phyloP scores from a whole-genome alignment of 2,797 vertebrate genomes.

The Catostomus latipinnis region DNA sequence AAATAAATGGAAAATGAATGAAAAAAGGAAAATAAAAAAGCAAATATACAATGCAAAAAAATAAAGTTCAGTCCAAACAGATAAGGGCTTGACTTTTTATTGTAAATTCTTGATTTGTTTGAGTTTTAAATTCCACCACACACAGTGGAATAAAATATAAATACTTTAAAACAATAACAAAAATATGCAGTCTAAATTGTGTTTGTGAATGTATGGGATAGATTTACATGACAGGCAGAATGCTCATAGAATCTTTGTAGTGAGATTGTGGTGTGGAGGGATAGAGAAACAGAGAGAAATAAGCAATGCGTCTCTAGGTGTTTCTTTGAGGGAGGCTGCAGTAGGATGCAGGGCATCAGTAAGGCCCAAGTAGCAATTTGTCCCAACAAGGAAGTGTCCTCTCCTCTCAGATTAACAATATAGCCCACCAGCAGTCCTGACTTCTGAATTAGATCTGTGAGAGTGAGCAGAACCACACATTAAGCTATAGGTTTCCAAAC shows the following conservation, averaged over 20 bases:
- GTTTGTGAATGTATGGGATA: conserved; percentile 16
- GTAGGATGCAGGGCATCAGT: conserved; percentile 1
- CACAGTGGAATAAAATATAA: conserved; percentile 61
- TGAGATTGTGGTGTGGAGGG: conserved; percentile 3
- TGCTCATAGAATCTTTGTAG: conserved; percentile 3
- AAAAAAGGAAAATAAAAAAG: neutral
- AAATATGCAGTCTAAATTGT: conserved; percentile 39
- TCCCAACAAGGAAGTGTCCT: conserved; percentile 6
- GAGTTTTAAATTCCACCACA: conserved; percentile 43
- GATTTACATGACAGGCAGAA: neutral
- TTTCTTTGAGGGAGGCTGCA: conserved; percentile 3
- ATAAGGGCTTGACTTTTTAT: conserved; percentile 52
- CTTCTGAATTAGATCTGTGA: conserved; percentile 49
- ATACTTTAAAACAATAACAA: conserved; percentile 61
- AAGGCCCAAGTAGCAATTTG: conserved; percentile 2
- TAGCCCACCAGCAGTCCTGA: conserved; percentile 18
- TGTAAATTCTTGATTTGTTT: conserved; percentile 51
- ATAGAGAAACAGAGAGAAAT: conserved; percentile 42
- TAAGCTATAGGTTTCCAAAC: neutral
- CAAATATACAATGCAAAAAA: conserved; percentile 34
- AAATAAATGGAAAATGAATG: neutral
- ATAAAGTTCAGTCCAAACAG: conserved; percentile 39
- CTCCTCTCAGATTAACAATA: conserved; percentile 34
- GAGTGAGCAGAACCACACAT: conserved; percentile 18
- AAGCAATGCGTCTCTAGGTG: neutral